These are phyloP conservation scores for Mormyrus proboscirostris DNA, from an alignment of 2,797 vertebrate species.

Conservation along the genomic window DNA sequence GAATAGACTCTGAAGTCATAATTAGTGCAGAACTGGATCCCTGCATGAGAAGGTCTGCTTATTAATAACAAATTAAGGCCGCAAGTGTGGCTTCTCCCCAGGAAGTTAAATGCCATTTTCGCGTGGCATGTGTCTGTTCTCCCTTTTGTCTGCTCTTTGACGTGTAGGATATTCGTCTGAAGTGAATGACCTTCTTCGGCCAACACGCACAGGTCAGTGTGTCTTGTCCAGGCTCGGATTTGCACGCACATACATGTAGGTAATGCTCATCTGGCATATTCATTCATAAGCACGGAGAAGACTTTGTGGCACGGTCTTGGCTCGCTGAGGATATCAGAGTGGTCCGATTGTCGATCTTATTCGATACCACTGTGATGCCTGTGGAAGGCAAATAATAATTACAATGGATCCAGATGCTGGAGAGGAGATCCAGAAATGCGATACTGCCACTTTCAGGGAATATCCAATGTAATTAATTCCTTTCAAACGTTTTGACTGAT, in stretches of 20 bases:
- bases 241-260: neutral
- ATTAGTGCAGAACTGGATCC: conserved; percentile 34
- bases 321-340: neutral
- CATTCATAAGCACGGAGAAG: neutral
- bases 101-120: conserved; percentile 35
- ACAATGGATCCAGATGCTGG: conserved; percentile 15
- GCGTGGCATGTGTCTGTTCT: conserved; percentile 11
- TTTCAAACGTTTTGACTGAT: neutral
- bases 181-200: conserved; percentile 11
- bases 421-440: neutral
- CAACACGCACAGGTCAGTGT: neutral
- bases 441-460: neutral
- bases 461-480: conserved; percentile 5
- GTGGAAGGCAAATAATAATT: conserved; percentile 5
- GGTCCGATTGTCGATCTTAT: neutral
- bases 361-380: neutral
- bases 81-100: conserved; percentile 14
- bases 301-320: neutral
- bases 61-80: conserved; percentile 41
- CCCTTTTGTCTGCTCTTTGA: neutral
- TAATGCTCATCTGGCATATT: neutral
- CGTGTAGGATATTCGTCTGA: neutral
- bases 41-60: conserved; percentile 29
- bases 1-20: conserved; percentile 36
- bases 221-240: neutral